Base-by-base conservation (phyloP, 2,888 invertebrate genomes). In the Andricus curvator region DNA sequence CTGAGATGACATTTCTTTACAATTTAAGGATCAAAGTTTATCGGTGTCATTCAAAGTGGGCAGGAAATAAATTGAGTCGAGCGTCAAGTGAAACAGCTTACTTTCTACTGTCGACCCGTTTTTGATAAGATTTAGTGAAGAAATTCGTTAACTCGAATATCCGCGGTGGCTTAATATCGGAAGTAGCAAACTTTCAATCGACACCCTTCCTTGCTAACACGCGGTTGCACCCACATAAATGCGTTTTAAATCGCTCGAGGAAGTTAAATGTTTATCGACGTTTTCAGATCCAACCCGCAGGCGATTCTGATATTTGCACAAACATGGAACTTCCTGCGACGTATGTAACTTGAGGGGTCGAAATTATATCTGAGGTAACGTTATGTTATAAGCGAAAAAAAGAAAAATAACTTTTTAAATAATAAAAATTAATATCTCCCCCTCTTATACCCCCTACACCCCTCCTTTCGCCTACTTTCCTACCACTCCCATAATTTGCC, bases 211-310 rank as follows among this genome's bases (percentile, higher is more conserved):
- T 67, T 44, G 44, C 44, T 68, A 25, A 68, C 25, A 44, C 68
- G 20, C 44, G 8, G 25, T 9, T 44, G 25, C 44, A 48, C 25
- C 68, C 25, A 68, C 20, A 48, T 22, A 68, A 48, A 68, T 44
- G 41, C 44, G 22, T 68, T 68, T 44, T 48, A 68, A 68, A 68
- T 48, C 68, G 6, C 68, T 68, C 15, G 5, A 25, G 44, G 9
- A 68, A 68, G 25, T 48, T 48, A 68, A 68, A 68, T 68, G 44
- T 68, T 68, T 68, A 48, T 68, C 68, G 44, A 68, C 25, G 25
- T 68, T 48, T 48, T 48, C 48, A 68, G 17, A 68, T 68, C 44
- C 44, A 9, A 25, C 68, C 68, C 41, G 44, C 44, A 68, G 25
- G 44, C 44, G 44, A 44, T 9, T 25, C 1, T 22, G 41, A 29